A percentile compares a stretch with the other conserved stretches of the same genome.
These are phyloP conservation scores for Pelodiscus sinensis DNA, from an alignment of 2,113 vertebrate genomes.

Conservation along the genomic window DNA sequence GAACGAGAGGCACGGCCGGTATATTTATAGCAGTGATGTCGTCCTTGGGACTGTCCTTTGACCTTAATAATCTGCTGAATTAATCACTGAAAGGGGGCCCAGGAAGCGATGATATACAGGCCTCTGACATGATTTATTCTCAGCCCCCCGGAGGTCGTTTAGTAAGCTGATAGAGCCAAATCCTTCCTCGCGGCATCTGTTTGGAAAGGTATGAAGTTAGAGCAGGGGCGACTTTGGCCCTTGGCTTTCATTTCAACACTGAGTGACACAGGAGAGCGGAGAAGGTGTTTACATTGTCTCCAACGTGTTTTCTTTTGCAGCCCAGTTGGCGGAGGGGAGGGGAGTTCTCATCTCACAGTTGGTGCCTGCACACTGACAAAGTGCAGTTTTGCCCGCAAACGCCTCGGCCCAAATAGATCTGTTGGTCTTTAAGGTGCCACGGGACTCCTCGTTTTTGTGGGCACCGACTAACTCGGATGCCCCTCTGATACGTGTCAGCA, in stretches of 20 bases:
- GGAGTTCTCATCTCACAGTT: conserved; percentile 23
- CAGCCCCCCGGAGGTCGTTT: conserved; percentile 39
- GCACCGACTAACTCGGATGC: too few species aligned
- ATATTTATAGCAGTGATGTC: conserved; percentile 74
- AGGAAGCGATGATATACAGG: conserved; percentile 41
- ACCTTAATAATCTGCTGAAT: conserved; percentile 79
- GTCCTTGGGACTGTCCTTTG: conserved; percentile 57
- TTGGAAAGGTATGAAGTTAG: conserved; percentile 1
- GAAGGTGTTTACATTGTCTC: conserved; percentile 63
- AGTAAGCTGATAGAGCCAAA: conserved; percentile 15
- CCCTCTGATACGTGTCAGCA: not conserved
- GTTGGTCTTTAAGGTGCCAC: too few species aligned
- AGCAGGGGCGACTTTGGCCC: not conserved
- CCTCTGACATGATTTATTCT: conserved; percentile 67
- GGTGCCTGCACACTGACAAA: not conserved
- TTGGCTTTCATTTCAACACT: conserved; percentile 58
- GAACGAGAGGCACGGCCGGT: conserved; percentile 57
- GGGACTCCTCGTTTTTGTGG: too few species aligned
- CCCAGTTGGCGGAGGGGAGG: conserved; percentile 41
- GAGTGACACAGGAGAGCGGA: conserved; percentile 42
- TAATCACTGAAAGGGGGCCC: conserved; percentile 69
- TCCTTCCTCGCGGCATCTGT: not conserved
- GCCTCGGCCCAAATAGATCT: too few species aligned
- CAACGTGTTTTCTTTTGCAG: conserved; percentile 67
- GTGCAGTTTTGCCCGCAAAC: too few species aligned